These are phyloP conservation scores for Odontocolon sp. DNA, from an alignment of 2,888 invertebrate genomes.

Conservation along the genomic window DNA sequence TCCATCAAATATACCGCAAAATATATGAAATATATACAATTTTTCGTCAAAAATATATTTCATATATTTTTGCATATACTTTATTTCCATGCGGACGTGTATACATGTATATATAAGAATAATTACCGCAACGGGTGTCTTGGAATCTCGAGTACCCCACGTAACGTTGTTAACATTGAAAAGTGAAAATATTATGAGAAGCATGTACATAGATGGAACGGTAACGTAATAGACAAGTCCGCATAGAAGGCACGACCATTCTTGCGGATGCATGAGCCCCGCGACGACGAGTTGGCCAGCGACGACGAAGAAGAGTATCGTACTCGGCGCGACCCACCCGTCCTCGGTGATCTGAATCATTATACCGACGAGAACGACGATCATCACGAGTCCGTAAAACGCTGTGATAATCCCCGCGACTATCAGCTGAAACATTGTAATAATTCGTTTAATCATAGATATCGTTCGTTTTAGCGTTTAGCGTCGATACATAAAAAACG, in stretches of 20 bases:
- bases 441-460: too few relatives aligned
- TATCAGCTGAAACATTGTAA: conserved; percentile 83
- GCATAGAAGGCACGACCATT: conserved; percentile 88
- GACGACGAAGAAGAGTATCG: conserved; percentile 91
- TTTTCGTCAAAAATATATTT: too few relatives aligned
- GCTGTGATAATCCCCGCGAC: conserved; percentile 90
- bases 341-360: conserved; percentile 90
- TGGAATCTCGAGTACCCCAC: conserved; percentile 95
- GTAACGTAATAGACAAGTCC: conserved; percentile 93
- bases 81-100: too few relatives aligned
- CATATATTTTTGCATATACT: too few relatives aligned
- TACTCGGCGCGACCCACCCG: conserved; percentile 91
- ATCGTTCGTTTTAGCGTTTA: background rate
- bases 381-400: conserved; percentile 92
- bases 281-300: conserved; percentile 84
- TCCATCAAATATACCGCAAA: too few relatives aligned
- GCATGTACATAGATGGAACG: conserved; percentile 97
- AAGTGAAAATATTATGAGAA: conserved; percentile 94
- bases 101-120: too few relatives aligned
- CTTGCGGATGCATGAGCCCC: conserved; percentile 89
- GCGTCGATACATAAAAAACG: background rate
- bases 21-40: too few relatives aligned
- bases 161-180: conserved; percentile 96
- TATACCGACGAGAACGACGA: conserved; percentile 92
- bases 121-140: conserved; percentile 38